Percentiles rank a stretch among this genome's conserved stretches.
Conservation (phyloP, 2,888 invertebrate genomes). For the Catocala nupta region DNA sequence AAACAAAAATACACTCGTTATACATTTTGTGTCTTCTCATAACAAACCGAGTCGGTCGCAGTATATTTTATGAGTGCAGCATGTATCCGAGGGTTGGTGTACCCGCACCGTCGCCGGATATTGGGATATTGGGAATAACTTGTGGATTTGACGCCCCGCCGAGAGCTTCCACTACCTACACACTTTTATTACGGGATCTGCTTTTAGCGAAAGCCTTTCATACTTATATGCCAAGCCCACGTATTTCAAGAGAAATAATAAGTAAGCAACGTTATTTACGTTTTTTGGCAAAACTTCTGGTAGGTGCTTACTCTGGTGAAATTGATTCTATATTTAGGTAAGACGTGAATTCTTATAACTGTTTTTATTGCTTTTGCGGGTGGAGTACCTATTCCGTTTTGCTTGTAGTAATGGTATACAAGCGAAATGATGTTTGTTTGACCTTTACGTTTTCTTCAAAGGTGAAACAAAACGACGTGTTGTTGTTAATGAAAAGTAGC, state of each 20-base stretch:
- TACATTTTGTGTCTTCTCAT: no score
- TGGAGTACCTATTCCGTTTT: no score
- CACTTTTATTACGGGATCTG: slow-evolving; percentile 25
- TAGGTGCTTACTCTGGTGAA: no score
- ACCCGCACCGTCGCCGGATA: slow-evolving; percentile 59
- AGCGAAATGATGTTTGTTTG: no score
- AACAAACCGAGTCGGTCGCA: slow-evolving; percentile 33
- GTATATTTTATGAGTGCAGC: slow-evolving; percentile 67
- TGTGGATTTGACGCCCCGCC: slow-evolving; percentile 62
- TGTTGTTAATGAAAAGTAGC: no score
- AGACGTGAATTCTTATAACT: no score
- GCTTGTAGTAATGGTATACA: no score
- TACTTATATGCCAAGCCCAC: background rate
- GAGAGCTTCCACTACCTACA: slow-evolving; percentile 42
- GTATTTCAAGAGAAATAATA: background rate
- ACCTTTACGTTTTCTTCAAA: no score
- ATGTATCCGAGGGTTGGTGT: slow-evolving; percentile 54
- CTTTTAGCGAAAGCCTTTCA: slow-evolving; percentile 23
- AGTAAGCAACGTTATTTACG: background rate
- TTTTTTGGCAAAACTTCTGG: background rate
- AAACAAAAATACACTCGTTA: slow-evolving; percentile 1
- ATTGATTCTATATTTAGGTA: no score
- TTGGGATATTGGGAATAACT: slow-evolving; percentile 73
- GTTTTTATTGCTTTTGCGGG: no score
- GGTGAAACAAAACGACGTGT: no score